These are phyloP conservation scores for Pitta sordida DNA, from an alignment of 2,113 vertebrate genomes.

Conservation along the genomic window DNA sequence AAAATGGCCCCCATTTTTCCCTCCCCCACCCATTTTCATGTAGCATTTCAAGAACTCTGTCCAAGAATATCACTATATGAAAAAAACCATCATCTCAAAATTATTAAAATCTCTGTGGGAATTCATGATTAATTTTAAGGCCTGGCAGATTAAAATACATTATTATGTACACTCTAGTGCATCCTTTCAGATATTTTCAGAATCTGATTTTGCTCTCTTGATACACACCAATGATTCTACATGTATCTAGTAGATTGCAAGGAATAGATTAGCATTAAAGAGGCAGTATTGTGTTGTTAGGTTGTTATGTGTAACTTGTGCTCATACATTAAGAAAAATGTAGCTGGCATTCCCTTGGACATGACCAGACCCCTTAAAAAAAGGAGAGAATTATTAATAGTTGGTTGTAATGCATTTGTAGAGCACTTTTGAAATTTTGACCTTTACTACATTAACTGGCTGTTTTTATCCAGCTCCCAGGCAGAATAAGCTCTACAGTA, in stretches of 20 bases:
- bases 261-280: conserved; percentile 91
- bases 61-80: conserved; percentile 78
- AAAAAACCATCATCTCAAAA: conserved; percentile 79
- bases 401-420: conserved; percentile 68
- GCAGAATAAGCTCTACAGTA: conserved; percentile 23
- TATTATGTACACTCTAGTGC: conserved; percentile 89
- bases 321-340: conserved; percentile 87
- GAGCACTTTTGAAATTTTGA: conserved; percentile 71
- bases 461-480: conserved; percentile 64
- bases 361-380: conserved; percentile 78
- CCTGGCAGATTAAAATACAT: conserved; percentile 90
- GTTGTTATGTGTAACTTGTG: conserved; percentile 87
- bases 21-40: conserved; percentile 49
- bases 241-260: conserved; percentile 90
- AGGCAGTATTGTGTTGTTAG: conserved; percentile 87
- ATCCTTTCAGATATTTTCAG: conserved; percentile 89
- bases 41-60: conserved; percentile 78
- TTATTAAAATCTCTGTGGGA: conserved; percentile 90
- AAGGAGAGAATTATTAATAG: conserved; percentile 72
- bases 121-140: conserved; percentile 91
- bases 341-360: conserved; percentile 81
- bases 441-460: conserved; percentile 68
- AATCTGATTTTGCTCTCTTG: conserved; percentile 89
- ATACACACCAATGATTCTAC: conserved; percentile 87
- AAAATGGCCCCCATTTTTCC: conserved; percentile 49